phyloP scores from a whole-genome alignment of 2,113 vertebrate species.

The Amphiprion ocellaris region DNA sequence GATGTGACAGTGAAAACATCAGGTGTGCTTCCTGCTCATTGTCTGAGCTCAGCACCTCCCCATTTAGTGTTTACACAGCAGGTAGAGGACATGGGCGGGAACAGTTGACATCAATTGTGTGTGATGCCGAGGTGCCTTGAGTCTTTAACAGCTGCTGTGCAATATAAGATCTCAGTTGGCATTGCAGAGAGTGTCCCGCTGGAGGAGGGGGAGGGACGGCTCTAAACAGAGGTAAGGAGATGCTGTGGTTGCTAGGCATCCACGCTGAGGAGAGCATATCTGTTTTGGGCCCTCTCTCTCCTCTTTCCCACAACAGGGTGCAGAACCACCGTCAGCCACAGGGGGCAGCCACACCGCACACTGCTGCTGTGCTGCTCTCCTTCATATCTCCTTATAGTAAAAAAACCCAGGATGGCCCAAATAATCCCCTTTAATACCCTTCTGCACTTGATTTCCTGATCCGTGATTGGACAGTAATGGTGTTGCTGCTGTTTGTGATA shows the following conservation, averaged over 20 bases:
- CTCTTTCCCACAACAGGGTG: slow-evolving; percentile 55
- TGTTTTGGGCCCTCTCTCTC: slow-evolving; percentile 59
- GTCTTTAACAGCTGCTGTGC: slow-evolving; percentile 50
- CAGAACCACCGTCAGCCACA: slow-evolving; percentile 64
- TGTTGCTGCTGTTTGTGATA: slow-evolving; percentile 69
- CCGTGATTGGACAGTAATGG: slow-evolving; percentile 77
- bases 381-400: slow-evolving; percentile 52
- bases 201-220: slow-evolving; percentile 47
- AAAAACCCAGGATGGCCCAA: slow-evolving; percentile 73
- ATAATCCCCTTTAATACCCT: slow-evolving; percentile 85
- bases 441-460: slow-evolving; percentile 77
- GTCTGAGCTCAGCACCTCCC: slow-evolving; percentile 34
- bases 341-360: slow-evolving; percentile 67
- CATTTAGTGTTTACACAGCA: slow-evolving; percentile 48
- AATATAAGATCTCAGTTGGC: slow-evolving; percentile 43
- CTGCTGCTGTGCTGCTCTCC: slow-evolving; percentile 15
- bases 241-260: slow-evolving; percentile 79
- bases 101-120: slow-evolving; percentile 49
- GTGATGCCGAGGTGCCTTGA: slow-evolving; percentile 38
- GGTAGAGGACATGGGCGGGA: slow-evolving; percentile 43
- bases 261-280: slow-evolving; percentile 52
- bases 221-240: slow-evolving; percentile 57
- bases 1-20: slow-evolving; percentile 31
- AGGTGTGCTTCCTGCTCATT: slow-evolving; percentile 37
- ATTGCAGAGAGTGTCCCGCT: slow-evolving; percentile 45